These are phyloP conservation scores for Melieria picta DNA, from an alignment of 2,888 invertebrate genomes.

Conservation along the genomic window DNA sequence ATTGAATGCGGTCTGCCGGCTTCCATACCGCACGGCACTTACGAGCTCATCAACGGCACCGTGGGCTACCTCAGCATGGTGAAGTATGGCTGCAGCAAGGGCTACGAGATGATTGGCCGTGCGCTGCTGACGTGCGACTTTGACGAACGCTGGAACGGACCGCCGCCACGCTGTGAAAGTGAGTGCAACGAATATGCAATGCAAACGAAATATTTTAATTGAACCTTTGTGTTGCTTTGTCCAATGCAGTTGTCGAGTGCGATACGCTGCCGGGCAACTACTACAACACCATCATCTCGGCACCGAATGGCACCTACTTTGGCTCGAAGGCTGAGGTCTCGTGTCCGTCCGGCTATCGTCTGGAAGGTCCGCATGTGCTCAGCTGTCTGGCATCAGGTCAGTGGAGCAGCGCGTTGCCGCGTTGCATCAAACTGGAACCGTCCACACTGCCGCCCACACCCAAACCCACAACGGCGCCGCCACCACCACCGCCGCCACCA, in stretches of 20 bases:
- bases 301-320: constrained; percentile 73
- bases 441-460: constrained; percentile 57
- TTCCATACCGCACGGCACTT: constrained; percentile 83
- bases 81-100: constrained; percentile 83
- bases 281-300: constrained; percentile 69
- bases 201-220: not conserved
- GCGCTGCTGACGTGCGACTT: constrained; percentile 88
- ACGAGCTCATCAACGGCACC: constrained; percentile 83
- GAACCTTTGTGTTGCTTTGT: not conserved
- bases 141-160: constrained; percentile 93
- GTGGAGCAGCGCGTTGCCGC: constrained; percentile 81
- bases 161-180: constrained; percentile 89
- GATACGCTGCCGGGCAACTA: constrained; percentile 73
- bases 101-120: constrained; percentile 86
- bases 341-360: constrained; percentile 75
- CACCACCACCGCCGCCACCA: constrained; percentile 45
- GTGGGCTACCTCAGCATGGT: constrained; percentile 89
- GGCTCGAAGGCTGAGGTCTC: constrained; percentile 81
- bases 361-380: constrained; percentile 75
- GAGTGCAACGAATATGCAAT: constrained; percentile 51
- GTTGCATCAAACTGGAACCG: constrained; percentile 75
- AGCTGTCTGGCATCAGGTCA: constrained; percentile 80
- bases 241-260: constrained; percentile 74
- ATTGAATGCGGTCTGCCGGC: constrained; percentile 92
- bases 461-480: constrained; percentile 47